These are phyloP conservation scores for Aselliscus stoliczkanus DNA, from an alignment of 2,797 vertebrate genomes.

Conservation along the genomic window DNA sequence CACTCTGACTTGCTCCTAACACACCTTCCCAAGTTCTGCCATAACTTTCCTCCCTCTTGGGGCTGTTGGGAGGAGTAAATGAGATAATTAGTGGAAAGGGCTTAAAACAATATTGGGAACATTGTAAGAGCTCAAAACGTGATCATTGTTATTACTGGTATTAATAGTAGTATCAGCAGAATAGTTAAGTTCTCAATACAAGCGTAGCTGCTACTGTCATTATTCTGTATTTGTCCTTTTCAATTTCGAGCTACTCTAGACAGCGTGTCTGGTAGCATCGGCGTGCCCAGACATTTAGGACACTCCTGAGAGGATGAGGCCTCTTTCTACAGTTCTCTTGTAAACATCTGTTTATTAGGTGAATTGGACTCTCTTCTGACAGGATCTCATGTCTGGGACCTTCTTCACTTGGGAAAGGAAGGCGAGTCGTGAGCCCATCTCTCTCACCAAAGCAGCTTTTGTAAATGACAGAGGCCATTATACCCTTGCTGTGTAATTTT, in stretches of 20 bases:
- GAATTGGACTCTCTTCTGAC: not conserved
- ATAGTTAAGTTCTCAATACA: not conserved
- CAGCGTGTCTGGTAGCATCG: not conserved
- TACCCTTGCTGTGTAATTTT: conserved; percentile 56
- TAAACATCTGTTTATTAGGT: not conserved
- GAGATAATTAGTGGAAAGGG: not conserved
- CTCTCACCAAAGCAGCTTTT: not conserved
- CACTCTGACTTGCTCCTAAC: not conserved
- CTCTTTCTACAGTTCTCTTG: not conserved
- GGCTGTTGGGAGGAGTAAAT: not conserved
- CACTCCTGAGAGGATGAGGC: not conserved
- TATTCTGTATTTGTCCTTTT: not conserved
- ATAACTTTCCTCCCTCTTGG: not conserved
- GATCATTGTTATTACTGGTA: not conserved
- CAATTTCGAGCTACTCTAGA: not conserved
- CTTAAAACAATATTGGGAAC: not conserved
- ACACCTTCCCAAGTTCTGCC: not conserved
- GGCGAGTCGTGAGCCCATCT: not conserved
- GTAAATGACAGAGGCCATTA: conserved; percentile 47
- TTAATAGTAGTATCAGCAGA: not conserved
- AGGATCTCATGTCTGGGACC: not conserved
- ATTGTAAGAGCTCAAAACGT: not conserved
- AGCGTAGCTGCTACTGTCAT: not conserved
- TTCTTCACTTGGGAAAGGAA: not conserved
- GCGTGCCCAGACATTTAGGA: not conserved